Evolutionary conservation across 2,113 vertebrate genomes (phyloP), one percentile per base, ranked within the genome.

Genomic region (Toxotes chatareus): DNA sequence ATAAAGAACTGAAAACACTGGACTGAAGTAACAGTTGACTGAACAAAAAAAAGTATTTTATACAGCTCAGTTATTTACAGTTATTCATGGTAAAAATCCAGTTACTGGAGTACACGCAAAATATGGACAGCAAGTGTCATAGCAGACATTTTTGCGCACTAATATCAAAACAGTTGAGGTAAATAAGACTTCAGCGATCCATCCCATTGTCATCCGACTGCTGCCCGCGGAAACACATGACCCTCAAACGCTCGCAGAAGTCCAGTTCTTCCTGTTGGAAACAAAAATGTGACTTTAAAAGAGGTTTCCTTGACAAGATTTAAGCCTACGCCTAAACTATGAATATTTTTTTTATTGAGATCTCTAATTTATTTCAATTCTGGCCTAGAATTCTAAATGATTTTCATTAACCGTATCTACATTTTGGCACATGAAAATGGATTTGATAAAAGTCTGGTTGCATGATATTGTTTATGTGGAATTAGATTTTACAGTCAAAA

Each of bases 221-320:
- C 55, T 89, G 94, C 40, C 62, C 31, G 4, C 57, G 86, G 89
- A 97, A 97, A 91, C 96, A 98, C 62, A 84, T 73, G 3, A 59
- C 88, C 7, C 91, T 93, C 65, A 98, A 75, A 10, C 88, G 94
- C 67, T 96, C 93, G 0, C 97, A 97, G 92, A 96, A 97, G 27
- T 96, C 97, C 89, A 97, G 89, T 84, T 97, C 97, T 89, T 97
- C 97, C 97, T 97, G 88, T 77, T 75, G 27, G 17, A 74, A 77
- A 87, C 47, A 68, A 76, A 71, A 59, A 74, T 21, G 11, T 6
- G 44, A 82, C 23, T 46, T 46, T 21, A 73, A 42, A 47, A 56
- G 10, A 7, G 3, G n/a, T 53, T 47, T 34, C 0, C 0, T 23
- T 7, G 2, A 59, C 31, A 53, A 53, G 31, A 1, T 49, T 55